Base-by-base conservation (phyloP, 2,113 vertebrate species). In the Sinocyclocheilus anshuiensis region DNA sequence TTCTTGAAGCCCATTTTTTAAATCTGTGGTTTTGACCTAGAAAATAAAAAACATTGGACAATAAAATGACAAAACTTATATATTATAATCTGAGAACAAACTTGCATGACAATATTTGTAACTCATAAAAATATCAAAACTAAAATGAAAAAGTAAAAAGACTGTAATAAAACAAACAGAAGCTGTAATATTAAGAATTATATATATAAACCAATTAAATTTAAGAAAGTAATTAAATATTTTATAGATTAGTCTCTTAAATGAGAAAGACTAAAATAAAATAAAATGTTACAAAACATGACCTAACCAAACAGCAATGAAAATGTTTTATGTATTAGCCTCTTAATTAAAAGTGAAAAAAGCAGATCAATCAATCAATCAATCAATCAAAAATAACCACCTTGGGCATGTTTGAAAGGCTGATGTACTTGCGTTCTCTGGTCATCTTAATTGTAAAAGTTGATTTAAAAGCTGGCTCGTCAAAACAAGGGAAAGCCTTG, bases 361-460 rank as follows among this genome's bases (percentile, higher is more conserved):
- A 13, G 42, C 50, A 77, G n/a, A 53, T 4, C 15, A 16, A 53
- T 76, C 1, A 48, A 50, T 16, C 24, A 3, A 16, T 1, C n/a
- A n/a, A 45, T 29, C 24, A 10, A 26, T 42, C 22, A 83, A 36
- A 10, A 4, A 61, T 24, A 45, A n/a, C 86, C 94, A 99, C 98
- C 98, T 95, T 95, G 71, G 97, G 97, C 98, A 99, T 99, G 94
- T 99, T 99, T 88, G 98, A 98, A 84, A 99, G 94, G 86, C 95
- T 89, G 84, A 92, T 94, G 89, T 97, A 94, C 53, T 93, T 89
- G 36, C 92, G 88, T 88, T 97, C 95, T 90, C 97, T 94, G 89
- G 78, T 92, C 89, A 99, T 97, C 93, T 89, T 97, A 90, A 99
- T 92, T 83, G 91, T 87, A 93, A 98, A 99, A 12, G 94, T 97